Conservation (phyloP, 2,888 invertebrate species). For the Yponomeuta sedellus region DNA sequence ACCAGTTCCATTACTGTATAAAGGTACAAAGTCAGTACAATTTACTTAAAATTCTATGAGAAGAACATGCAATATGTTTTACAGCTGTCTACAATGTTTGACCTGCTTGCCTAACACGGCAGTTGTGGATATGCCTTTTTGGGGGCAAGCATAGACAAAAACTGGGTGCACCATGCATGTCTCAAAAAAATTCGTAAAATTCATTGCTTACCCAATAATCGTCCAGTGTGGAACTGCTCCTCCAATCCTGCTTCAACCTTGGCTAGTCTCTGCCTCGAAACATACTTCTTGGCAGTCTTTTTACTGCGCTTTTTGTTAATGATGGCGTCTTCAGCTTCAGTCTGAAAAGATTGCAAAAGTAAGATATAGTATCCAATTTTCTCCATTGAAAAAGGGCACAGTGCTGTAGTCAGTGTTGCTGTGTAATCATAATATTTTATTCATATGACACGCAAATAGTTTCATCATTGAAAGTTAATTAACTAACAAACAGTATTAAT, state of each 20-base stretch:
- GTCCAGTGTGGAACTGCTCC: conserved; percentile 98
- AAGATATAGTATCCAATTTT: conserved; percentile 19
- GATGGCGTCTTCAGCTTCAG: conserved; percentile 95
- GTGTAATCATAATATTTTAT: conserved; percentile 7
- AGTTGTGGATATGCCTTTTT: too few relatives aligned
- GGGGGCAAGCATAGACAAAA: too few relatives aligned
- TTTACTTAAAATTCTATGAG: too few relatives aligned
- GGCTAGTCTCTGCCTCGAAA: conserved; percentile 92
- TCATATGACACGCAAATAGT: conserved; percentile 79
- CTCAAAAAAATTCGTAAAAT: neutral
- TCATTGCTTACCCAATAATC: conserved; percentile 86
- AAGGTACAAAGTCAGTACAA: too few relatives aligned
- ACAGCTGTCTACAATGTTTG: too few relatives aligned
- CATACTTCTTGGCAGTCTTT: conserved; percentile 94
- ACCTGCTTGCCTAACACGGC: too few relatives aligned
- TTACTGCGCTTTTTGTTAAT: conserved; percentile 96
- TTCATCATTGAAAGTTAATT: conserved; percentile 43
- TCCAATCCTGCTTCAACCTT: conserved; percentile 96
- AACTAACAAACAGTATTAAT: neutral
- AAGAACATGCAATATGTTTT: too few relatives aligned
- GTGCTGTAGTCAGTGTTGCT: neutral
- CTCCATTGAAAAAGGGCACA: neutral
- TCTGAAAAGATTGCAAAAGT: conserved; percentile 67
- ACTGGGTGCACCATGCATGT: too few relatives aligned
- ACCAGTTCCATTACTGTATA: too few relatives aligned